These are phyloP conservation scores for Moxostoma hubbsi DNA, from an alignment of 2,797 vertebrate genomes.

Conservation along the genomic window DNA sequence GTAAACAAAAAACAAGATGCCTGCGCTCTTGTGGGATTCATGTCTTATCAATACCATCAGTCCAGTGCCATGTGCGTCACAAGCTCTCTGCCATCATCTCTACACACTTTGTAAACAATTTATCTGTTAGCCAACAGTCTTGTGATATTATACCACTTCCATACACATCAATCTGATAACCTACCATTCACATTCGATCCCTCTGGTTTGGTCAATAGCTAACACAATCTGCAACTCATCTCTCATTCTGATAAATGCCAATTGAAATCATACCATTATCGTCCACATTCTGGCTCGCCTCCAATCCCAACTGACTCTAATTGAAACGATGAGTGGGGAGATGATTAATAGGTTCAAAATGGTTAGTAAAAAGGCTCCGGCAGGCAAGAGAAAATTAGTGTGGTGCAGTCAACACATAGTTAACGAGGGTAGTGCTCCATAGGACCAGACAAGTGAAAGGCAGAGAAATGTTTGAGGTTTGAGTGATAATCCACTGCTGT, in stretches of 20 bases:
- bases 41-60: constrained; percentile 64
- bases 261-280: constrained; percentile 43
- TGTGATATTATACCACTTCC: constrained; percentile 37
- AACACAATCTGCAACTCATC: constrained; percentile 20
- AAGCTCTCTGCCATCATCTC: constrained; percentile 47
- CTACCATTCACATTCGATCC: constrained; percentile 11
- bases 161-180: constrained; percentile 45
- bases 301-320: constrained; percentile 51
- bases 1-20: constrained; percentile 54
- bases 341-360: constrained; percentile 48
- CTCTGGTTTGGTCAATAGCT: constrained; percentile 43
- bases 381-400: constrained; percentile 9
- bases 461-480: constrained; percentile 20
- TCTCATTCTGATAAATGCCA: constrained; percentile 47
- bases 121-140: constrained; percentile 36
- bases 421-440: constrained; percentile 14
- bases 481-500: constrained; percentile 26
- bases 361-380: constrained; percentile 27
- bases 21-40: constrained; percentile 58
- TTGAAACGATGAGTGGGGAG: constrained; percentile 43
- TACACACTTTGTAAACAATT: constrained; percentile 36
- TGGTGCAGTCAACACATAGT: constrained; percentile 7
- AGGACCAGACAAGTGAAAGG: constrained; percentile 12
- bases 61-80: constrained; percentile 65
- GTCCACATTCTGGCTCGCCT: constrained; percentile 36